phyloP scores from a whole-genome alignment of 2,797 vertebrate species.

The Champsocephalus gunnari region DNA sequence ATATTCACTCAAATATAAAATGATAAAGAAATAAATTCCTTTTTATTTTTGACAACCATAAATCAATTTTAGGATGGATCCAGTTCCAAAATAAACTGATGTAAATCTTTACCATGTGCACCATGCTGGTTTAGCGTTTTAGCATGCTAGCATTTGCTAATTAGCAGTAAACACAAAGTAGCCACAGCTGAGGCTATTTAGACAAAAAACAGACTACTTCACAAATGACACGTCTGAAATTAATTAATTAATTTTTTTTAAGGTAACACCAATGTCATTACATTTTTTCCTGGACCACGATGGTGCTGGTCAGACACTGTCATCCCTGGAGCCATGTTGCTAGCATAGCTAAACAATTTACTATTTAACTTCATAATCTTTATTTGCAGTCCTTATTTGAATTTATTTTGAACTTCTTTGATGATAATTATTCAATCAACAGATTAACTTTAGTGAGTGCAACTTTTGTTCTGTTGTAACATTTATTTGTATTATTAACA shows the following conservation, averaged over 20 bases:
- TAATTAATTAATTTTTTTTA: not conserved
- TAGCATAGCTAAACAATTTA: not conserved
- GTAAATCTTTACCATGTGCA: not conserved
- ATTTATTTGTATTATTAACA: not conserved
- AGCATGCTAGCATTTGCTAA: not conserved
- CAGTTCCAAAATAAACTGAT: not conserved
- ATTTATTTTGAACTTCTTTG: not conserved
- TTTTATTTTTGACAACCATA: not conserved
- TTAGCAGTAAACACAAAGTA: not conserved
- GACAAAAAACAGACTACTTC: not conserved
- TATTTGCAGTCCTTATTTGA: not conserved
- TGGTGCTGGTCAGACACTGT: not conserved
- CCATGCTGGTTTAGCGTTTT: not conserved
- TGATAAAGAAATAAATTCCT: not conserved
- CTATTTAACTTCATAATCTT: not conserved
- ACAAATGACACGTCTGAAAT: not conserved
- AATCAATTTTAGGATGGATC: not conserved
- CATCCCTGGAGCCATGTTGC: not conserved
- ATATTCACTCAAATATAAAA: not conserved
- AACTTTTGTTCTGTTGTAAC: not conserved
- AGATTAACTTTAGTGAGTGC: not conserved
- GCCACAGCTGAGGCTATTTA: not conserved
- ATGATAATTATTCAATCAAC: conserved; percentile 8
- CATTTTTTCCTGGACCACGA: not conserved
- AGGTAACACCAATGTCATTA: not conserved